Evolutionary conservation across 2,888 invertebrate genomes (phyloP).

Genomic region (Bellardia pandia): DNA sequence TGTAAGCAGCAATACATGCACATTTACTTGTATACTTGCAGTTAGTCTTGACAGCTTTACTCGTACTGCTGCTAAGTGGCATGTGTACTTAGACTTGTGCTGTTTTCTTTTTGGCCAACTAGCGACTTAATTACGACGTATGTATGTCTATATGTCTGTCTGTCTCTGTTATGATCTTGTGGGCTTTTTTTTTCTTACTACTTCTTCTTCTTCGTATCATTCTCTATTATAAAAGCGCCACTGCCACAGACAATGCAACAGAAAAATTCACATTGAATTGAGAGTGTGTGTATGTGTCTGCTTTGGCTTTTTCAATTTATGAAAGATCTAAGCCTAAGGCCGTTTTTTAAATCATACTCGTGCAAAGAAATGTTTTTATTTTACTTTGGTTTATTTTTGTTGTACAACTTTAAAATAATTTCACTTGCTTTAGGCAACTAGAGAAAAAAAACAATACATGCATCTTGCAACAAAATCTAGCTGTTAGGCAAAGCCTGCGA

Average conservation of each 20-base stretch:
- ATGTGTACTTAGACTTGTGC: constrained; percentile 41
- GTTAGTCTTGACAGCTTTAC: constrained; percentile 3
- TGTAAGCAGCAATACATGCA: neutral
- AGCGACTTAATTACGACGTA: constrained; percentile 71
- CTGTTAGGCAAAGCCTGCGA: neutral
- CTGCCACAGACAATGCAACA: constrained; percentile 37
- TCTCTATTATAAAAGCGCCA: constrained; percentile 48
- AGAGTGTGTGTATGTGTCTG: constrained; percentile 7
- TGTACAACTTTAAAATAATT: constrained; percentile 37
- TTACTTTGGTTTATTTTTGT: constrained; percentile 13
- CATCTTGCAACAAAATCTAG: neutral
- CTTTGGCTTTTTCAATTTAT: constrained; percentile 51
- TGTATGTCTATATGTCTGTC: constrained; percentile 36
- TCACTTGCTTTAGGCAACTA: constrained; percentile 37
- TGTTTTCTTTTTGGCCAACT: constrained; percentile 59
- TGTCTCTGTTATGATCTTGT: constrained; percentile 51
- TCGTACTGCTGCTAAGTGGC: constrained; percentile 31
- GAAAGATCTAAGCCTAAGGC: constrained; percentile 57
- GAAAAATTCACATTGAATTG: constrained; percentile 42
- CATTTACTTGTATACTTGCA: neutral
- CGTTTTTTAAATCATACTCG: constrained; percentile 27
- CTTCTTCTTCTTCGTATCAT: neutral
- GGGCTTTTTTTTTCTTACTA: neutral
- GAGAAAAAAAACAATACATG: neutral
- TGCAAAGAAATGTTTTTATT: constrained; percentile 42